Percentiles rank a stretch among this genome's conserved stretches.
phyloP scores from a whole-genome alignment of 2,888 invertebrate genomes.

The Mythimna impura region DNA sequence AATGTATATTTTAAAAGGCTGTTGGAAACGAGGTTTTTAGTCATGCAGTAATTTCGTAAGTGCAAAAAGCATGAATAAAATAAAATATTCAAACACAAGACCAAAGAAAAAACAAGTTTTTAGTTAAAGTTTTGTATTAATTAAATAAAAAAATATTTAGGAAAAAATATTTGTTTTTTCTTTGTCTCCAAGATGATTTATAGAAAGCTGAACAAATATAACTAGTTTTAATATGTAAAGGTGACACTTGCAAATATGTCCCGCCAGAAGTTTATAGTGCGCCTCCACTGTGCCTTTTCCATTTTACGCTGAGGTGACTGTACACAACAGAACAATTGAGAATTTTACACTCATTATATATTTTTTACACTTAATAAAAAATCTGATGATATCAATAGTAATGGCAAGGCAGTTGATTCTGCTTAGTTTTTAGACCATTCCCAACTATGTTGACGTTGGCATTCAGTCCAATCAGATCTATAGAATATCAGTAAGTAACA shows the following conservation, averaged over 20 bases:
- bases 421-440: not conserved
- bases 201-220: constrained; percentile 50
- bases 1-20: not conserved
- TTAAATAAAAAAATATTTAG: not conserved
- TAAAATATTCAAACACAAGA: constrained; percentile 73
- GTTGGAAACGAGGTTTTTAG: not conserved
- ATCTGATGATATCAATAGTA: not conserved
- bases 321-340: constrained; percentile 70
- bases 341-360: constrained; percentile 19
- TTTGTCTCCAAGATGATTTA: constrained; percentile 71
- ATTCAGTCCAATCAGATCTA: not conserved
- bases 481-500: not conserved
- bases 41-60: not conserved
- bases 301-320: constrained; percentile 88
- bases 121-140: not conserved
- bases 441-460: not conserved
- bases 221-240: constrained; percentile 71
- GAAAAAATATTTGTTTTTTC: constrained; percentile 77
- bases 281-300: constrained; percentile 89
- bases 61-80: not conserved
- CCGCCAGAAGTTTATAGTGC: constrained; percentile 90
- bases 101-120: constrained; percentile 84
- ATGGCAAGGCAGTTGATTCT: not conserved
- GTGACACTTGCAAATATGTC: constrained; percentile 90
- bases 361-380: not conserved